Evolutionary conservation across 2,888 invertebrate genomes (phyloP).

Genomic region (Altica lythri): DNA sequence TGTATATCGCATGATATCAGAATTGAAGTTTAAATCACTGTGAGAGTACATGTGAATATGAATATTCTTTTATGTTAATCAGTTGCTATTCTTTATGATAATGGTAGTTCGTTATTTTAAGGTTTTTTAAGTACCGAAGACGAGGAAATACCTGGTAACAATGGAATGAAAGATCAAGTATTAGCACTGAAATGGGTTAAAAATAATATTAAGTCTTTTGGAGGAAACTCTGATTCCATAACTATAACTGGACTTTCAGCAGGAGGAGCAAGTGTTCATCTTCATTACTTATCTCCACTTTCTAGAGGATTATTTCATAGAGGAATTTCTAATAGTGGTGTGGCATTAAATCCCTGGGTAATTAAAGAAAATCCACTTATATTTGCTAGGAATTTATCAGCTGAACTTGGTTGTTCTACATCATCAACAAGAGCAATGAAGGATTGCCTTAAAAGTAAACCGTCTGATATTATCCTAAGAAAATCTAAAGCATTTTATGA

Average conservation of each 20-base stretch:
- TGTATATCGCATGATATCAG: too few species aligned
- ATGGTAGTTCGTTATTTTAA: slow-evolving; percentile 26
- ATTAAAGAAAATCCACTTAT: slow-evolving; percentile 63
- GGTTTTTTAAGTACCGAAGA: slow-evolving; percentile 54
- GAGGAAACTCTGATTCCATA: slow-evolving; percentile 51
- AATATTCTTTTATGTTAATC: too few species aligned
- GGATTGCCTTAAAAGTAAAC: slow-evolving; percentile 66
- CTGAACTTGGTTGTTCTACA: slow-evolving; percentile 67
- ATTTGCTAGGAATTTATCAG: slow-evolving; percentile 66
- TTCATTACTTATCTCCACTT: slow-evolving; percentile 50
- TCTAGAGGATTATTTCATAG: slow-evolving; percentile 63
- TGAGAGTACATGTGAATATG: too few species aligned
- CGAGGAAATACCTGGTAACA: slow-evolving; percentile 50
- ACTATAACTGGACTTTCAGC: slow-evolving; percentile 53
- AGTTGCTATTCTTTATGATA: too few species aligned
- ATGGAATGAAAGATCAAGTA: slow-evolving; percentile 53
- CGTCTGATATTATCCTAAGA: slow-evolving; percentile 65
- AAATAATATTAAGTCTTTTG: slow-evolving; percentile 51
- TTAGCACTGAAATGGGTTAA: slow-evolving; percentile 51
- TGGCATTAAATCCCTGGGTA: slow-evolving; percentile 65
- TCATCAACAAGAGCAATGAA: slow-evolving; percentile 56
- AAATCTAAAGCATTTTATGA: slow-evolving; percentile 39
- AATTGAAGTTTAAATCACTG: too few species aligned
- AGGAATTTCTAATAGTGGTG: slow-evolving; percentile 74
- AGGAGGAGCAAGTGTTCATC: slow-evolving; percentile 52